These are phyloP conservation scores for Nettapus auritus DNA, from an alignment of 2,113 vertebrate species.

Conservation along the genomic window DNA sequence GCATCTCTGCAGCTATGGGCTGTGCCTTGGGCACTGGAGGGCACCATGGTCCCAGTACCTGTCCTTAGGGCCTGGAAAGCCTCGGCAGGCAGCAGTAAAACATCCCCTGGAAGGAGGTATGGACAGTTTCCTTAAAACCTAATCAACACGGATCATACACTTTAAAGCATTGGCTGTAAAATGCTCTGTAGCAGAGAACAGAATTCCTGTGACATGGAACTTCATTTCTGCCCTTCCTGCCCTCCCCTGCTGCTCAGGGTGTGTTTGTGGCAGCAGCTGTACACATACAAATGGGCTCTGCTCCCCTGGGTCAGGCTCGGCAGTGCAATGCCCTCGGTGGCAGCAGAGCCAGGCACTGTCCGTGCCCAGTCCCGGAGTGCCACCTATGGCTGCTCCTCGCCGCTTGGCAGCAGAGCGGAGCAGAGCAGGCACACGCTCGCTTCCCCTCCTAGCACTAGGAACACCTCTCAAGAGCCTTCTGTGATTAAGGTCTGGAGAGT, in stretches of 20 bases:
- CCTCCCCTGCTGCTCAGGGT: accelerated
- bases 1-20: not conserved
- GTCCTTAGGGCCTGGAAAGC: not conserved
- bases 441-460: not conserved
- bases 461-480: not conserved
- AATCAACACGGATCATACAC: too few species aligned
- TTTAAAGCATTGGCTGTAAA: not conserved
- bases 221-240: not conserved
- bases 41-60: not conserved
- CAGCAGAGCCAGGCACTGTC: accelerated
- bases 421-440: not conserved
- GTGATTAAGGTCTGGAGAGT: not conserved
- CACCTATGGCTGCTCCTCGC: not conserved
- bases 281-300: not conserved
- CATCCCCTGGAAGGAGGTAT: not conserved
- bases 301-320: not conserved
- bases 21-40: accelerated
- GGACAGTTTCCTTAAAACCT: not conserved
- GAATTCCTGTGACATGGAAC: accelerated
- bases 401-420: not conserved
- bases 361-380: not conserved
- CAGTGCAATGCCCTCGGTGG: not conserved
- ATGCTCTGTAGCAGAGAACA: not conserved
- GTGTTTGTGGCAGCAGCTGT: not conserved
- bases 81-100: not conserved